Conservation (phyloP, 2,113 vertebrate species). For the Barbus barbus region DNA sequence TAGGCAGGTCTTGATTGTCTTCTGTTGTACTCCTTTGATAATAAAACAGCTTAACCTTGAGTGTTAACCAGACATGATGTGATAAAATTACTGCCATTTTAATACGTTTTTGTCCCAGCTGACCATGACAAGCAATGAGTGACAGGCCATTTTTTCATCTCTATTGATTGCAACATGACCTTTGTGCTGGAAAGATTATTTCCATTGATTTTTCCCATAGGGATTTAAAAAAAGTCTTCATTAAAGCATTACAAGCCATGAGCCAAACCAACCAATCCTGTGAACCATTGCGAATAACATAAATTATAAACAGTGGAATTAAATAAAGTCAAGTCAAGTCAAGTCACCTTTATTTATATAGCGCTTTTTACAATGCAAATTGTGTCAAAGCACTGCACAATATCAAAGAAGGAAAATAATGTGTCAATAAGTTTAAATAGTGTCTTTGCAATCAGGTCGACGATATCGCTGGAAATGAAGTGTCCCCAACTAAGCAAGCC, state of each 20-base stretch:
- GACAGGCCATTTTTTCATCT: neutral
- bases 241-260: neutral
- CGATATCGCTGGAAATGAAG: no score
- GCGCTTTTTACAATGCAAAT: no score
- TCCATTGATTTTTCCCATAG: no score
- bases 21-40: neutral
- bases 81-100: neutral
- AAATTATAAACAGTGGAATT: neutral
- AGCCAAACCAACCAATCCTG: neutral
- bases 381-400: no score
- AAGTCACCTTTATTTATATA: no score
- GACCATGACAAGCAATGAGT: neutral
- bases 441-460: no score
- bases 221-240: no score
- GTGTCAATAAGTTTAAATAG: no score
- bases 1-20: neutral
- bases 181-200: neutral
- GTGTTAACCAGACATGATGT: neutral
- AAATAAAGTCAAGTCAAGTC: no score
- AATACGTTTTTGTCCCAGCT: neutral
- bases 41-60: neutral
- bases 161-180: neutral
- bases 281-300: neutral
- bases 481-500: no score
- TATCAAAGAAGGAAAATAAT: no score